Base-by-base conservation (phyloP, 2,113 vertebrate species). In the Motacilla tschutschensis region DNA sequence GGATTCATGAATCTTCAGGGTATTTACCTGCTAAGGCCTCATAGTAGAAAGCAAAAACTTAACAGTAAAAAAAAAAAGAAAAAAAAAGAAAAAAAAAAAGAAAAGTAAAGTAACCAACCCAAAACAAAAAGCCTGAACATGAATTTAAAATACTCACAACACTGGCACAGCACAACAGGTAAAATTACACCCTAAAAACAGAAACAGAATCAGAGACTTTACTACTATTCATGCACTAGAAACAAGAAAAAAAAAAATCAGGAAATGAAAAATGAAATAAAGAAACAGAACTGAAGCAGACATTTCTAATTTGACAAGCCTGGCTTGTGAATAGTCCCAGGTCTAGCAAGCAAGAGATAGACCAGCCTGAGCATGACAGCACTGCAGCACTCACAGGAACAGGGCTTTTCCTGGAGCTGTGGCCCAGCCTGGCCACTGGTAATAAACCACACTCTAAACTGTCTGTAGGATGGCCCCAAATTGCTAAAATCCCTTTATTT, bases 61-160 rank as follows among this genome's bases (percentile, higher is more conserved):
- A 48, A 72, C 1, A 24, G 28, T 6, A 20, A 21, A 54, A n/a
- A 26, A 35, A 44, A 43, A 20, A 25, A 51, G 25, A 43, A 18
- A 16, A 28, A 54, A 33, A 3, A 33, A 54, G 4, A 51, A 17
- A 12, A 5, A 20, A 26, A 36, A 38, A 48, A 4, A 21, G 14
- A 3, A 36, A 57, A 70, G 14, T 35, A 83, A 80, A 87, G 85
- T 67, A 92, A 83, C 65, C 91, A 93, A 89, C 90, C 90, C 94
- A 85, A 55, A 93, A 93, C 8, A 3, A 89, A 91, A 93, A 89
- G 65, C 93, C 92, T 93, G 92, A 70, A 83, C 47, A 12, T 73
- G 54, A 93, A 95, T 90, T 92, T 82, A 91, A 95, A 97, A 97
- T 98, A 98, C 98, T 98, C 98, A 98, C 98, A 98, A 95, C 88